Evolutionary conservation across 1,140 invertebrate species (phyloP), one percentile per base, ranked within the genome.

Genomic region (Nylanderia fulva): DNA sequence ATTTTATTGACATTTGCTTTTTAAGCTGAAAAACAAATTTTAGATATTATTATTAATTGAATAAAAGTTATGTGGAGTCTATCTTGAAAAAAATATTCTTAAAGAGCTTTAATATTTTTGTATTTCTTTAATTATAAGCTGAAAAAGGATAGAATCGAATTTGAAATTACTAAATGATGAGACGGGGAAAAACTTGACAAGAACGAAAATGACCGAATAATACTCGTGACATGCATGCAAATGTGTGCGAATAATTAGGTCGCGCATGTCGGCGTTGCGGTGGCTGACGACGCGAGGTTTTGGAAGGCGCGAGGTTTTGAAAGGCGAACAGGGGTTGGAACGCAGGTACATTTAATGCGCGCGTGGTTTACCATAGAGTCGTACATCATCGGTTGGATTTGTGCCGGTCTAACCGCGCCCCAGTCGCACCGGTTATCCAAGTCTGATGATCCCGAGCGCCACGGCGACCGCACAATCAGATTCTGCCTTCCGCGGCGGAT

Each of bases 341-440:
- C 54, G 45, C 36, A 48, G 66, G 61, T 54, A 68, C 56, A 82
- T 68, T 88, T 86, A 88, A 75, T 90, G 74, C 52, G 80, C 64
- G 61, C 74, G 76, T 90, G 77, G 89, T 90, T 90, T 87, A 83
- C 89, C 89, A 56, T 85, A 83, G 58, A 61, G 60, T 79, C 89
- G 72, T 90, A 88, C 69, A 90, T 90, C 89, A 90, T 90, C 84
- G 86, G 74, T 64, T 83, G 71, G 27, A 82, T 77, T 82, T 83
- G 72, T 45, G 79, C 72, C 61, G 69, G 77, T 85, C 63, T 90
- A 87, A 87, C 75, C 84, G 83, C 85, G 61, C 60, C 54, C 68
- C 56, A 68, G 82, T 88, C 66, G 75, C 69, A 75, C 86, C 56
- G 63, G 77, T 84, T 88, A 76, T 77, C 69, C 84, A 60, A 85